A percentile compares a stretch with the other conserved stretches of the same genome.
phyloP scores from a whole-genome alignment of 2,888 invertebrate species.

The Volucella bombylans region DNA sequence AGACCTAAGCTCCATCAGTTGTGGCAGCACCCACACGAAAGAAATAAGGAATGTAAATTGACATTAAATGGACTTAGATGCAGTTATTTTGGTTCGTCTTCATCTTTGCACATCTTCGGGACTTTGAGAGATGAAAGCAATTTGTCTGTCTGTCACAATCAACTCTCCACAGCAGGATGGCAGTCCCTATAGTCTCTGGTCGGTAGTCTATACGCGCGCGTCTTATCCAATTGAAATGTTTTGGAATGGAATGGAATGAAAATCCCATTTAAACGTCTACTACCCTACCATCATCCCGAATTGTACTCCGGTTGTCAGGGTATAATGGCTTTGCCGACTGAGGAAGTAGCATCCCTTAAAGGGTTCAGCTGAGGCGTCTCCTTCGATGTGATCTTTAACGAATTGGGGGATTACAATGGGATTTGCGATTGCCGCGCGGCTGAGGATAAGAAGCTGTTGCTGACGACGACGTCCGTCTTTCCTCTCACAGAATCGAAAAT shows the following conservation, averaged over 20 bases:
- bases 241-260: constrained; percentile 44
- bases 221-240: constrained; percentile 59
- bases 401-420: constrained; percentile 57
- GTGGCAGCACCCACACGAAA: constrained; percentile 12
- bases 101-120: constrained; percentile 11
- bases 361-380: constrained; percentile 12
- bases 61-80: constrained; percentile 71
- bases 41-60: constrained; percentile 62
- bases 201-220: neutral
- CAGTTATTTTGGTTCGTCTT: constrained; percentile 49
- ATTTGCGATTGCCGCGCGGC: constrained; percentile 13
- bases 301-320: neutral
- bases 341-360: constrained; percentile 20
- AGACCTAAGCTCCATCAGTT: neutral
- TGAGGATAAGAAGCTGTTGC: constrained; percentile 19
- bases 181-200: too few species aligned
- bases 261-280: constrained; percentile 28
- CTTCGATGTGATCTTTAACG: constrained; percentile 50
- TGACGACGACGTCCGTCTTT: neutral
- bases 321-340: constrained; percentile 27
- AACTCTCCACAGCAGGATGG: constrained; percentile 16
- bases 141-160: constrained; percentile 64
- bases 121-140: constrained; percentile 45
- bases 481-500: too few species aligned
- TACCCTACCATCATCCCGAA: too few species aligned